These are phyloP conservation scores for Lithophane ornitopus DNA, from an alignment of 2,888 invertebrate species.

Conservation along the genomic window DNA sequence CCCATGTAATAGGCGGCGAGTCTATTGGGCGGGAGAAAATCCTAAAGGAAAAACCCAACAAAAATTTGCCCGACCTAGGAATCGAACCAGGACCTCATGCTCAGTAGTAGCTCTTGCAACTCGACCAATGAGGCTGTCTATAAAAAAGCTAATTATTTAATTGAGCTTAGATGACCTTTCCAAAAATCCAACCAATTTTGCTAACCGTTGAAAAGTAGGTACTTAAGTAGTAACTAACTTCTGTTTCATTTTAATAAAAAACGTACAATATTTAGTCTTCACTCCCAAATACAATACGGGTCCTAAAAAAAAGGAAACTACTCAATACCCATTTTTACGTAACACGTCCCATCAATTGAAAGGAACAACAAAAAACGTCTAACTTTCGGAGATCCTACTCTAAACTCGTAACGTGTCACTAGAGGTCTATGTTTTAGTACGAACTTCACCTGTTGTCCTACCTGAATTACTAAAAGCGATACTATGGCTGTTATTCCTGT, in stretches of 20 bases:
- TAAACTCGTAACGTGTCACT: constrained; percentile 40
- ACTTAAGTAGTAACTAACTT: not conserved
- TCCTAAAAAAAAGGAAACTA: not conserved
- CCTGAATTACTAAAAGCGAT: not conserved
- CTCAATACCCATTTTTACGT: constrained; percentile 9
- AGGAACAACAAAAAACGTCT: constrained; percentile 16
- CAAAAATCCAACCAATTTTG: not conserved
- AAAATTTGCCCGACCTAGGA: too few species aligned
- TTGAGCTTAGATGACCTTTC: not conserved
- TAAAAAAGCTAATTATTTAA: not conserved
- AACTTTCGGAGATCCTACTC: constrained; percentile 21
- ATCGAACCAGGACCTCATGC: too few species aligned
- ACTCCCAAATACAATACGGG: constrained; percentile 6
- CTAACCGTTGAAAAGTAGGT: not conserved
- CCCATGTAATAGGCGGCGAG: too few species aligned
- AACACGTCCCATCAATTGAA: constrained; percentile 18
- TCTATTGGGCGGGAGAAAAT: too few species aligned
- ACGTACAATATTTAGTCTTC: not conserved
- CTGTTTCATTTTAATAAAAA: not conserved
- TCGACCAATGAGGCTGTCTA: too few species aligned
- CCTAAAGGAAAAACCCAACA: too few species aligned
- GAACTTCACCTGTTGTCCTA: not conserved
- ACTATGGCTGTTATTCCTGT: not conserved
- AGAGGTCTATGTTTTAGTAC: constrained; percentile 50
- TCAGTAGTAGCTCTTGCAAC: too few species aligned